Base-by-base conservation (phyloP, 2,113 vertebrate genomes). In the Epinephelus fuscoguttatus region DNA sequence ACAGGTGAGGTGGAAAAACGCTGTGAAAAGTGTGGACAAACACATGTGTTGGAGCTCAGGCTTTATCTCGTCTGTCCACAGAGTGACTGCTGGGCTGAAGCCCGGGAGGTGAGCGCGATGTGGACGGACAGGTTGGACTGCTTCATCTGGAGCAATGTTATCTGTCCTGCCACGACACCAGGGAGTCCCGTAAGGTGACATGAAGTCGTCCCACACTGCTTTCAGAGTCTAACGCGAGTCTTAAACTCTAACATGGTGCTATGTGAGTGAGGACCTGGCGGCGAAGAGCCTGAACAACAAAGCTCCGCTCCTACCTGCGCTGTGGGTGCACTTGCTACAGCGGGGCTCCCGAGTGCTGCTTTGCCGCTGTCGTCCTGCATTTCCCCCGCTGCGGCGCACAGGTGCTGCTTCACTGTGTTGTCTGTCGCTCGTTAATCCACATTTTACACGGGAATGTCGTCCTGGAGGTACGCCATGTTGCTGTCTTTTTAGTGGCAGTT, bases 291-390 rank as follows among this genome's bases (percentile, higher is more conserved):
- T 9, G 21, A 27, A 25, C 3, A 57, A 50, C 13, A 30, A 47
- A 18, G 3, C n/a, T 56, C 66, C 27, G 71, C 59, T 84, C 83
- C 63, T 90, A 93, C 91, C 91, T 90, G 87, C 50, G 63, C 66
- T 19, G 56, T 9, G 84, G 61, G 45, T 21, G 40, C 49, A 4
- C 33, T 12, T 63, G 19, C 63, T 13, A 4, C 82, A 10, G 30
- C 62, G 27, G 76, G 82, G 82, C 75, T 91, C 62, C 72, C 90
- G 50, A 78, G 49, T 52, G 86, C 84, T 23, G 84, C 66, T 74
- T 84, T 93, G 67, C 84, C 82, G 84, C 89, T 78, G 33, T 88
- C 52, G 78, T 86, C 89, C 84, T 84, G 89, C 95, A 96, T 96
- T 91, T 94, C 75, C 47, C 52, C 85, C 71, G 6, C 70, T 25